Conservation (phyloP, 2,113 vertebrate species). For the Phylloscopus trochilus region DNA sequence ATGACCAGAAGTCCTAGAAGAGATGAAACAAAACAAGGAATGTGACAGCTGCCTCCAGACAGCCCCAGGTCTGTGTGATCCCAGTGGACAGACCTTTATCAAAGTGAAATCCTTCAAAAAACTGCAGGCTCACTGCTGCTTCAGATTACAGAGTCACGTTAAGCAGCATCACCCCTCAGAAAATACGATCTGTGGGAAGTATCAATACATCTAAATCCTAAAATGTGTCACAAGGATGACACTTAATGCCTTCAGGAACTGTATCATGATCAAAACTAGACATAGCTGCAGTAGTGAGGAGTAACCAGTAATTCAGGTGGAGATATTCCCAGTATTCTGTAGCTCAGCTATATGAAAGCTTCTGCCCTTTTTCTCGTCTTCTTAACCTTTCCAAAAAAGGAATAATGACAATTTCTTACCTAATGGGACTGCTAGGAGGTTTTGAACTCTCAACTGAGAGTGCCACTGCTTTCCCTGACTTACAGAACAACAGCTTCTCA, state of each 20-base stretch:
- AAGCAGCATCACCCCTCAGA: neutral
- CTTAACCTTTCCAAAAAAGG: neutral
- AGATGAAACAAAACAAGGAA: neutral
- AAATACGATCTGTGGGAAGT: neutral
- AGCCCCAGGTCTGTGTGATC: neutral
- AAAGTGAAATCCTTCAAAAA: neutral
- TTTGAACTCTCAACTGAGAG: neutral
- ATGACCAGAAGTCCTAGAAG: conserved; percentile 90
- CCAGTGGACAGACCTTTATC: neutral
- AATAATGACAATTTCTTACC: neutral
- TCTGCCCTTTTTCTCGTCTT: neutral
- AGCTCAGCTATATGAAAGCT: neutral
- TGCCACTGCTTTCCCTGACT: neutral
- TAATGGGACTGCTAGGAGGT: neutral
- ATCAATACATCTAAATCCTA: neutral
- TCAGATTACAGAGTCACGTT: neutral
- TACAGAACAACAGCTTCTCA: neutral
- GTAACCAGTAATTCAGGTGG: neutral
- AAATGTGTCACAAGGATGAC: neutral
- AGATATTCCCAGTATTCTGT: neutral
- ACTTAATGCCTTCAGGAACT: neutral
- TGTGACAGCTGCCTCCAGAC: neutral
- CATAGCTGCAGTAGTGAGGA: neutral
- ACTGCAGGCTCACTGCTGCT: neutral
- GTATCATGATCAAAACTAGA: neutral